Base-by-base conservation (phyloP, 2,113 vertebrate genomes). In the Butorides virescens region DNA sequence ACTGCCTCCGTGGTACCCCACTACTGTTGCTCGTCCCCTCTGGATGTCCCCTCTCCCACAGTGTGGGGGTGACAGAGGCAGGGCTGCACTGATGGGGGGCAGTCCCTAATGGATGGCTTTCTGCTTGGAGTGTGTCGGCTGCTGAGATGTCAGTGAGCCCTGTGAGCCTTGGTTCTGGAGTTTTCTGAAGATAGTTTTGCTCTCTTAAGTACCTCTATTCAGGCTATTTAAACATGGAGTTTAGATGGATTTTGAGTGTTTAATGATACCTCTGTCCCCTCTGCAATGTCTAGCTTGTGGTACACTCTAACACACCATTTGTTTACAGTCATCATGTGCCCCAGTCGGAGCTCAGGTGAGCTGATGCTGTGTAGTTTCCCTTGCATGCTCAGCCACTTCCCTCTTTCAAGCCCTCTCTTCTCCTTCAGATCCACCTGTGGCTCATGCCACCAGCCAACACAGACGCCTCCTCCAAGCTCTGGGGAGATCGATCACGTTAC, bases 1-100 rank as follows among this genome's bases (percentile, higher is more conserved):
- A 9, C 58, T 34, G 58, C 21, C n/a, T 5, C 61, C 3, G 32
- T 44, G 91, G 42, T 63, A 67, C 30, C 47, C 36, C 0, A 0
- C 17, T 53, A 61, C 17, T 0, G 0, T 2, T 18, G 46, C 58
- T 13, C 0, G 2, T 81, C 55, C 65, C 23, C 15, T 9, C 53
- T 22, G 46, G 27, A 37, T 6, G 56, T 39, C 44, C 32, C 42
- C 62, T 76, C 8, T 86, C 53, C 26, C 53, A n/a, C 2, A 2
- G 52, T 1, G 56, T 13, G 58, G 50, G 29, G 53, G 58, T 78
- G 53, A 62, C 84, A 73, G 70, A 27, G 36, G 34, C 56, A 52
- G 63, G 59, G 58, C 14, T 0, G 5, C 36, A 14, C 15, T 68
- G 71, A 9, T 36, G 55, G 52, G 56, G 27, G 71, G 56, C 68